Evolutionary conservation across 2,113 vertebrate genomes (phyloP).

Genomic region (Melanostigma gelatinosum): DNA sequence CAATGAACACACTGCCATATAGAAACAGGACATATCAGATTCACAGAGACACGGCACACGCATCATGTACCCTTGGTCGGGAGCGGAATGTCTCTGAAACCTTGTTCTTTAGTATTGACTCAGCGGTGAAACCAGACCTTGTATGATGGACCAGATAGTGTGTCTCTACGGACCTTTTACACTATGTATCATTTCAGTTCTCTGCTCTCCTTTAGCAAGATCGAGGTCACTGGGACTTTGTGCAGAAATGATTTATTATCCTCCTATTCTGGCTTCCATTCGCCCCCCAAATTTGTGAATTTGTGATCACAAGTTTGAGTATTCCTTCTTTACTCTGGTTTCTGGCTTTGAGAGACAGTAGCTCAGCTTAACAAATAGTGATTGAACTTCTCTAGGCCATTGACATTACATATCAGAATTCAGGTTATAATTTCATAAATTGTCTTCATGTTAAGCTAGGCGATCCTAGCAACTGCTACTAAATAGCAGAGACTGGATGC

Average conservation of each 20-base stretch:
- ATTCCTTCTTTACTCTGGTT: too few species aligned
- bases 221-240: conserved; percentile 34
- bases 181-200: conserved; percentile 28
- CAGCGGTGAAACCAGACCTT: conserved; percentile 32
- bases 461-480: too few species aligned
- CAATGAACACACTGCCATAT: neutral
- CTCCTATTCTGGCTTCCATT: neutral
- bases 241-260: conserved; percentile 36
- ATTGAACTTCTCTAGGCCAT: neutral
- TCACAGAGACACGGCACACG: neutral
- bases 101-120: conserved; percentile 46
- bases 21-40: neutral
- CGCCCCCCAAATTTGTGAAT: neutral
- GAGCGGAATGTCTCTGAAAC: conserved; percentile 4
- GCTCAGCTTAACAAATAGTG: neutral
- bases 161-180: conserved; percentile 9
- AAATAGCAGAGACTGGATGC: too few species aligned
- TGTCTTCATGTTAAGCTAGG: too few species aligned
- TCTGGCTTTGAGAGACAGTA: too few species aligned
- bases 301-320: too few species aligned
- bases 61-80: neutral
- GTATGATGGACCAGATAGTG: neutral
- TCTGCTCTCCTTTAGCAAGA: conserved; percentile 29
- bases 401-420: too few species aligned
- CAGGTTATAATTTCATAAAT: too few species aligned